A percentile compares a stretch with the other conserved stretches of the same genome.
These are phyloP conservation scores for Gouania willdenowi DNA, from an alignment of 2,797 vertebrate genomes.

Conservation along the genomic window DNA sequence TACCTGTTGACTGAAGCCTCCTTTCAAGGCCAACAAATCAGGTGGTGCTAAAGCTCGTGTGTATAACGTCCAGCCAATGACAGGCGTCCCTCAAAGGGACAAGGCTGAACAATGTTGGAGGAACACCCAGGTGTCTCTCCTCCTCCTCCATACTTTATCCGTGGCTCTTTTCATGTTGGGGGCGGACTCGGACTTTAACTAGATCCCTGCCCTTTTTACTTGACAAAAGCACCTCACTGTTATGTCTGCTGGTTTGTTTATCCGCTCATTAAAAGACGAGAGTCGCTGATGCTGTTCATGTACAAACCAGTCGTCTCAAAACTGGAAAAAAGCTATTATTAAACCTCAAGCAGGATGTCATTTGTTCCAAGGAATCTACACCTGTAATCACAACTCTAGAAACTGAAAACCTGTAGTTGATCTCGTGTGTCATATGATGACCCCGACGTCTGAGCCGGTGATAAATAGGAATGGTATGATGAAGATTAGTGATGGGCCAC, in stretches of 20 bases:
- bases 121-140: constrained; percentile 57
- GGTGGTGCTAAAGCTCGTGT: constrained; percentile 59
- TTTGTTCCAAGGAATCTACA: constrained; percentile 23
- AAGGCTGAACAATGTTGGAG: constrained; percentile 51
- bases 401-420: constrained; percentile 16
- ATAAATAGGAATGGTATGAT: constrained; percentile 45
- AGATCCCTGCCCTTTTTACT: constrained; percentile 54
- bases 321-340: constrained; percentile 19
- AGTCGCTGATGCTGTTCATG: constrained; percentile 18
- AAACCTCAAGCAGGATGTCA: constrained; percentile 20
- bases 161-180: constrained; percentile 54
- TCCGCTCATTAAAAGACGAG: constrained; percentile 51
- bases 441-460: constrained; percentile 29
- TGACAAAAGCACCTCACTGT: constrained; percentile 50
- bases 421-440: constrained; percentile 50
- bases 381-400: constrained; percentile 12
- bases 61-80: constrained; percentile 61
- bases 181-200: constrained; percentile 52
- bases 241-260: constrained; percentile 60
- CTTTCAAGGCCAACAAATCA: constrained; percentile 54
- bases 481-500: constrained; percentile 50
- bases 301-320: constrained; percentile 34
- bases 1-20: constrained; percentile 66
- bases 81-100: constrained; percentile 68
- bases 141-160: constrained; percentile 14